Evolutionary conservation across 2,797 vertebrate species (phyloP).

Genomic region (Chelonia mydas): DNA sequence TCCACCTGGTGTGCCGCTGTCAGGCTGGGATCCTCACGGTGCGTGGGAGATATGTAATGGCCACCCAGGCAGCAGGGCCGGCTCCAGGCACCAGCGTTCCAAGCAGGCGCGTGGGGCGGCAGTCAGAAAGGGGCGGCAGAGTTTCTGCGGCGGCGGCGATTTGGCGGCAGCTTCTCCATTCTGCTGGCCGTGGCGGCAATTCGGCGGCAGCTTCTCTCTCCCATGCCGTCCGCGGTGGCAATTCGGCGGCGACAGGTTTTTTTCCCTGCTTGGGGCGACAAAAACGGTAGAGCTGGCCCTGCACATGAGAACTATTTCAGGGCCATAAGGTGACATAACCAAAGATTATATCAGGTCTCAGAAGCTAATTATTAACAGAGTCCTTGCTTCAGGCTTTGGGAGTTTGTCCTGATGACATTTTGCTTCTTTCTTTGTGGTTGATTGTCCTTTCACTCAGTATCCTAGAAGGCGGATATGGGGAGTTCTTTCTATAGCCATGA

Average conservation of each 20-base stretch:
- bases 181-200: too few relatives aligned
- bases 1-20: neutral
- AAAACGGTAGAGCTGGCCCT: too few relatives aligned
- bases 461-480: neutral
- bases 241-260: too few relatives aligned
- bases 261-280: too few relatives aligned
- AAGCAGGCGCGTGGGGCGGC: too few relatives aligned
- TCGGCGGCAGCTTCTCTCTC: too few relatives aligned
- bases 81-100: too few relatives aligned
- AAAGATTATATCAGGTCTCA: neutral
- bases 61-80: neutral
- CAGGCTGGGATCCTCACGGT: neutral
- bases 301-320: neutral
- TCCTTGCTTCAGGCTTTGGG: rapidly evolving
- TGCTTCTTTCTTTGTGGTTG: neutral
- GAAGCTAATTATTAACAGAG: neutral
- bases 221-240: too few relatives aligned
- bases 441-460: neutral
- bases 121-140: too few relatives aligned
- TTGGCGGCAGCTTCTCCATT: too few relatives aligned
- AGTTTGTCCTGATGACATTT: rapidly evolving
- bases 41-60: neutral
- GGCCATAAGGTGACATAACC: neutral
- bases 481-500: neutral
- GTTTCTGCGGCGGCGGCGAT: too few relatives aligned